These are phyloP conservation scores for Heliconius hermathena DNA, from an alignment of 1,140 invertebrate species.

Conservation along the genomic window DNA sequence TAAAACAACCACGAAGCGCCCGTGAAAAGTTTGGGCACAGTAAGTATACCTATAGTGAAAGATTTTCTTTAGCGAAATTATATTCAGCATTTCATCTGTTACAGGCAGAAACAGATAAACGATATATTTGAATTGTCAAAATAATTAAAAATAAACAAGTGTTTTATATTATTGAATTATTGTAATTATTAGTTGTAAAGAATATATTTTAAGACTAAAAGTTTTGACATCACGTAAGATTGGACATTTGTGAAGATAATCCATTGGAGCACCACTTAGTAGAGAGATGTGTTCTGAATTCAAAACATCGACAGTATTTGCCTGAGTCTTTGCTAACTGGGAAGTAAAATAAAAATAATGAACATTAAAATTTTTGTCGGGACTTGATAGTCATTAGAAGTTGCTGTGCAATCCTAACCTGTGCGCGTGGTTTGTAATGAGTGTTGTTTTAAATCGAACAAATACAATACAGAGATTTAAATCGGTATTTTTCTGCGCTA, in stretches of 20 bases:
- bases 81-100: too few relatives aligned
- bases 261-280: neutral
- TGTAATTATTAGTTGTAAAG: neutral
- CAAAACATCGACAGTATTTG: neutral
- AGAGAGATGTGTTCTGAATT: neutral
- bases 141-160: too few relatives aligned
- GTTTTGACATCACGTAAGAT: conserved; percentile 9
- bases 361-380: neutral
- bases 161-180: too few relatives aligned
- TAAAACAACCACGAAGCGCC: too few relatives aligned
- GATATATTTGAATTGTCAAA: too few relatives aligned
- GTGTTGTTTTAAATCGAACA: neutral
- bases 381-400: neutral
- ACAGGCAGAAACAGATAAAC: too few relatives aligned
- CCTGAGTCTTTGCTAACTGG: neutral
- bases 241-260: neutral
- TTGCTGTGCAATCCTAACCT: too few relatives aligned
- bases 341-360: neutral
- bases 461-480: neutral
- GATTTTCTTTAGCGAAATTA: too few relatives aligned
- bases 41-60: too few relatives aligned
- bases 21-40: too few relatives aligned
- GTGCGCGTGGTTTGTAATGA: too few relatives aligned
- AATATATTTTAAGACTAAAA: neutral
- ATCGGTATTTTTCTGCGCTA: neutral